Conservation (phyloP, 2,888 invertebrate species). For the Brassicogethes aeneus region DNA sequence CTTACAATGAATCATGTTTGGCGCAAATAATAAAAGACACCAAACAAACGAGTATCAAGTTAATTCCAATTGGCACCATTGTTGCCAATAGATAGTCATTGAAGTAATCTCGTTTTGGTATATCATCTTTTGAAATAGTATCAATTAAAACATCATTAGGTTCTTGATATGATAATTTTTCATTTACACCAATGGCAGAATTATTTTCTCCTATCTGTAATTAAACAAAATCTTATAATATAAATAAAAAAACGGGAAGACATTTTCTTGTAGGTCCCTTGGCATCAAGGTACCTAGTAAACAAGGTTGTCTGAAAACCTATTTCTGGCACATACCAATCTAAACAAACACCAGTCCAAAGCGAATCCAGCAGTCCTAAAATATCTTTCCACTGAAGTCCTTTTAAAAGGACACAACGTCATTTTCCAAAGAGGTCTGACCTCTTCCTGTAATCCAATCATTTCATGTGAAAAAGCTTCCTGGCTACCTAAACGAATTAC, state of each 20-base stretch:
- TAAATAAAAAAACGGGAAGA: too few species aligned
- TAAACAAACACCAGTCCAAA: slow-evolving; percentile 85
- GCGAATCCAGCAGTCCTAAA: slow-evolving; percentile 72
- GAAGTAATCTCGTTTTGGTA: slow-evolving; percentile 61
- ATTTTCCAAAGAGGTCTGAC: slow-evolving; percentile 71
- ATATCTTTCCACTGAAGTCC: slow-evolving; percentile 74
- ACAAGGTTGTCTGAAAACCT: slow-evolving; percentile 1
- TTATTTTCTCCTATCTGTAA: slow-evolving; percentile 36
- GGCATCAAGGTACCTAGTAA: too few species aligned
- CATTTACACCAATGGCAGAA: slow-evolving; percentile 34
- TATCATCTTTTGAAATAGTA: slow-evolving; percentile 48
- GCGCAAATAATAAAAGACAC: slow-evolving; percentile 67
- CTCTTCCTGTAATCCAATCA: slow-evolving; percentile 66
- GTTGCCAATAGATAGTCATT: slow-evolving; percentile 62
- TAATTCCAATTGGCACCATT: slow-evolving; percentile 57
- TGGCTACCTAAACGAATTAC: slow-evolving; percentile 75
- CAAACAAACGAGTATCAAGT: slow-evolving; percentile 56
- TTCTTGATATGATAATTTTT: slow-evolving; percentile 30
- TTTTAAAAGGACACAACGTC: slow-evolving; percentile 74
- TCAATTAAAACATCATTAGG: slow-evolving; percentile 15
- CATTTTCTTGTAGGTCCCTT: not conserved
- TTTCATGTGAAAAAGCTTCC: slow-evolving; percentile 59
- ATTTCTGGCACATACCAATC: slow-evolving; percentile 51
- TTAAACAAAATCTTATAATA: too few species aligned
- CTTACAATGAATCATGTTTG: slow-evolving; percentile 70